Percentiles rank a stretch among this genome's conserved stretches.
Evolutionary conservation across 2,888 invertebrate genomes (phyloP).

Genomic region (Cephus pygmeus): DNA sequence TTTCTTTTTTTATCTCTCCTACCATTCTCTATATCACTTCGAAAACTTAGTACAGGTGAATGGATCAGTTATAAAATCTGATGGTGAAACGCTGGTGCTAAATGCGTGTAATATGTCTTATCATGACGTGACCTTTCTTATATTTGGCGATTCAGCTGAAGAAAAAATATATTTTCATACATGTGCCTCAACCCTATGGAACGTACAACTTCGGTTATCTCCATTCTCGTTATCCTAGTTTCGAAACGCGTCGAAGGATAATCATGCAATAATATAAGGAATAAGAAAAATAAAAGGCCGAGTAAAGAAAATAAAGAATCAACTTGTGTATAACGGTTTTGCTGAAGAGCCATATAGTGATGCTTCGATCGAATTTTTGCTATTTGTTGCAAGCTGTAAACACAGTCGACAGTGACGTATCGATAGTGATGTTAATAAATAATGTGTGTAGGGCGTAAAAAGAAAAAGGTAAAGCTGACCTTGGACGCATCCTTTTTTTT

Average conservation of each 20-base stretch:
- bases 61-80: background rate
- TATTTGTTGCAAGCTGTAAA: slow-evolving; percentile 5
- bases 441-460: slow-evolving; percentile 4
- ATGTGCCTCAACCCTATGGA: background rate
- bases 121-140: background rate
- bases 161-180: background rate
- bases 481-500: slow-evolving; percentile 1
- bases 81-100: background rate
- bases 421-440: slow-evolving; percentile 15
- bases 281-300: background rate
- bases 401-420: slow-evolving; percentile 4
- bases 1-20: background rate
- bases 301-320: background rate
- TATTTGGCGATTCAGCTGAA: background rate
- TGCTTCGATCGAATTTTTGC: background rate
- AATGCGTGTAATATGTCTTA: background rate
- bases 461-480: background rate
- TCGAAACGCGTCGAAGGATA: background rate
- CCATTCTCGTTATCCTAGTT: background rate
- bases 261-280: background rate
- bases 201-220: background rate
- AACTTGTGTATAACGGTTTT: background rate
- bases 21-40: background rate
- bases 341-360: background rate
- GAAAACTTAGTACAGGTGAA: background rate